Percentiles rank a stretch among this genome's conserved stretches.
These are phyloP conservation scores for Ochotona princeps DNA, from an alignment of 2,113 vertebrate species.

Conservation along the genomic window DNA sequence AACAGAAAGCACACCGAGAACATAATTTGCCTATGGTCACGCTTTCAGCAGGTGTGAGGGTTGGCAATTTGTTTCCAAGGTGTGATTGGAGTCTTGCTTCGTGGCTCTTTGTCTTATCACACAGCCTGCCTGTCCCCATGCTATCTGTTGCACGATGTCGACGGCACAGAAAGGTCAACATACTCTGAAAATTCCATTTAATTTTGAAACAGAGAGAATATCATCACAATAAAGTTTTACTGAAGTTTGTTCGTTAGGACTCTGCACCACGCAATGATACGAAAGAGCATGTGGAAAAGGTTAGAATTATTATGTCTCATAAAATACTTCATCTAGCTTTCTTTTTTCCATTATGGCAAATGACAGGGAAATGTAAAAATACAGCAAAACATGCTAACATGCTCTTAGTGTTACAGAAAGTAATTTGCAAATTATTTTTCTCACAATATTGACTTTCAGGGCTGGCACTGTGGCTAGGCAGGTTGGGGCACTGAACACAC, in stretches of 20 bases:
- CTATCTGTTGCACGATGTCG: not conserved
- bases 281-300: not conserved
- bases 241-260: not conserved
- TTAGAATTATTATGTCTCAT: not conserved
- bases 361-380: not conserved
- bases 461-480: no score
- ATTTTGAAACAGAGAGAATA: not conserved
- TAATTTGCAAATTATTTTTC: not conserved
- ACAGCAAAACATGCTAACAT: not conserved
- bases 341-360: not conserved
- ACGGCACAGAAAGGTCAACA: not conserved
- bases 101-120: not conserved
- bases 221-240: not conserved
- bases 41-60: not conserved
- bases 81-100: not conserved
- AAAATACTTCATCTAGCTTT: not conserved
- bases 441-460: not conserved
- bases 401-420: not conserved
- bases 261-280: not conserved
- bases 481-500: no score
- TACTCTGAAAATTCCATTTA: not conserved
- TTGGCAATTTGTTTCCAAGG: not conserved
- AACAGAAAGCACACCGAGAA: not conserved
- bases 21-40: not conserved
- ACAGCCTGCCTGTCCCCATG: rapidly evolving